Conservation (phyloP, 2,113 vertebrate genomes). For the Ancistrus triradiatus region DNA sequence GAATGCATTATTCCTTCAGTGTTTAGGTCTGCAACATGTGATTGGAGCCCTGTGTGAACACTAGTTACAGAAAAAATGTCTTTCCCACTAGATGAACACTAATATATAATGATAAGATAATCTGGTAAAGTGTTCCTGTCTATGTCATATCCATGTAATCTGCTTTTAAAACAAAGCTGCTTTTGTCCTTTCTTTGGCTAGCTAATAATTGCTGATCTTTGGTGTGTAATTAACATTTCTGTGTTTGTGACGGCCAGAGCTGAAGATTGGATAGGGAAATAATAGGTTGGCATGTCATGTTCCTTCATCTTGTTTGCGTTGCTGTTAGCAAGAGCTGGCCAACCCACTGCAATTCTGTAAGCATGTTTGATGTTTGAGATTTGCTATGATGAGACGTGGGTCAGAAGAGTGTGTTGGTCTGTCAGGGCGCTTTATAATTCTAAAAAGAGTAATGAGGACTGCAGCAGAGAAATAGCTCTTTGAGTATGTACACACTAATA, state of each 20-base stretch:
- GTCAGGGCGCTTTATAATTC: no score
- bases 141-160: constrained; percentile 1
- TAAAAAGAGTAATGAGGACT: no score
- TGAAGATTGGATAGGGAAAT: constrained; percentile 32
- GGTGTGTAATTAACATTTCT: constrained; percentile 45
- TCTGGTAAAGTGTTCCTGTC: background rate
- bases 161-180: constrained; percentile 11
- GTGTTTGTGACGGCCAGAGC: constrained; percentile 27
- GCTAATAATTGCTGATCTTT: constrained; percentile 37
- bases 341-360: background rate
- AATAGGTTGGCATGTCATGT: constrained; percentile 2
- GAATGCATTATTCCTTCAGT: no score
- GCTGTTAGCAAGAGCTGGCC: background rate
- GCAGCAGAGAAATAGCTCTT: no score
- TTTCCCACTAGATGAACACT: no score
- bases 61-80: no score
- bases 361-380: background rate
- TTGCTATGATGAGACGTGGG: no score
- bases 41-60: no score
- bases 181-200: constrained; percentile 2
- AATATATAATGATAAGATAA: no score
- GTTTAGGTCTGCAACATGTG: no score
- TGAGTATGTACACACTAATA: no score
- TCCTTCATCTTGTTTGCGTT: constrained; percentile 1
- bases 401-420: no score